These are phyloP conservation scores for Hipparchia semele DNA, from an alignment of 2,888 invertebrate species.

Conservation along the genomic window DNA sequence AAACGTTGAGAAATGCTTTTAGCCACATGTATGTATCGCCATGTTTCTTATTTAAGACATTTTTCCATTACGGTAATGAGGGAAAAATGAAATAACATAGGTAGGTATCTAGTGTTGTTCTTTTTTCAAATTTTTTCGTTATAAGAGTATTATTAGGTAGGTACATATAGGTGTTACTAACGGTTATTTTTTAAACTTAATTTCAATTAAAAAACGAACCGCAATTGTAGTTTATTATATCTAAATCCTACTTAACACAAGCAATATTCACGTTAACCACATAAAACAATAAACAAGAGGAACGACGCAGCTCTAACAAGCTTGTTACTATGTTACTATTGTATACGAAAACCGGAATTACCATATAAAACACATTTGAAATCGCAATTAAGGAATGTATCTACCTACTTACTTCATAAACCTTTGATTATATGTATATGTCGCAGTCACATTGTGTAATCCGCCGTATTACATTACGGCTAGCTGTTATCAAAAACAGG, in stretches of 20 bases:
- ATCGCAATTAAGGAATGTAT: slow-evolving; percentile 44
- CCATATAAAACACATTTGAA: slow-evolving; percentile 45
- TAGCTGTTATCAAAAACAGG: no score
- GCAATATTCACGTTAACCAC: slow-evolving; percentile 27
- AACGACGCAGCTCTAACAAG: slow-evolving; percentile 33
- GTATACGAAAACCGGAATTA: slow-evolving; percentile 35
- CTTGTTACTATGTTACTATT: slow-evolving; percentile 33
- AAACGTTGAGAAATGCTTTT: slow-evolving; percentile 12
- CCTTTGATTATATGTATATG: slow-evolving; percentile 29
- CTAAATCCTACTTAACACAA: slow-evolving; percentile 17
- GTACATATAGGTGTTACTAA: not conserved
- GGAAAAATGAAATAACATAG: slow-evolving; percentile 34
- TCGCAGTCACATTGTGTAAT: no score
- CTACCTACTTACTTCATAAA: slow-evolving; percentile 30
- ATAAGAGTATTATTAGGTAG: no score
- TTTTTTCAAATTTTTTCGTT: slow-evolving; percentile 19
- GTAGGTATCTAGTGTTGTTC: slow-evolving; percentile 12
- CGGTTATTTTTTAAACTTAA: no score
- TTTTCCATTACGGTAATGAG: slow-evolving; percentile 17
- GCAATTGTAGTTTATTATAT: not conserved
- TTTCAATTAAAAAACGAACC: not conserved
- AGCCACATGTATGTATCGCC: slow-evolving; percentile 15
- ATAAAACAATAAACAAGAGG: slow-evolving; percentile 33
- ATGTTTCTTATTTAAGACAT: slow-evolving; percentile 18
- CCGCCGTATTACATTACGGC: no score